These are phyloP conservation scores for Spilogale gracilis DNA, from an alignment of 2,113 vertebrate genomes.

Conservation along the genomic window DNA sequence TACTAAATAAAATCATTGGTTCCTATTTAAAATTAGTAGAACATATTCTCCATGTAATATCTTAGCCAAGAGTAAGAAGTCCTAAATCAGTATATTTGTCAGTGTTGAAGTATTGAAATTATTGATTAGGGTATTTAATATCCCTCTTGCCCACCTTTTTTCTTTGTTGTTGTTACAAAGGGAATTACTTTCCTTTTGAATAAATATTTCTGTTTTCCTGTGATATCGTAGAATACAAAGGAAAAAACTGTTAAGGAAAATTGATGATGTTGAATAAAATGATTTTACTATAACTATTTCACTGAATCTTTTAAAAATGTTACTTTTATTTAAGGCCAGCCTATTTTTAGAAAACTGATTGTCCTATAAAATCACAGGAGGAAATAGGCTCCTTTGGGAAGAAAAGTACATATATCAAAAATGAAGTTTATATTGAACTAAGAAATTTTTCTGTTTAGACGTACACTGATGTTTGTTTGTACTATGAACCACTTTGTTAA, in stretches of 20 bases:
- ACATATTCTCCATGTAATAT: not conserved
- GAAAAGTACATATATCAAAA: not conserved
- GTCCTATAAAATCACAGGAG: slow-evolving; percentile 13
- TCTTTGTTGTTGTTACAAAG: not conserved
- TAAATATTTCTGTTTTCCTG: not conserved
- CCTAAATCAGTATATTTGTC: not conserved
- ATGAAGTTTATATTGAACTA: not conserved
- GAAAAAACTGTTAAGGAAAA: slow-evolving; percentile 37
- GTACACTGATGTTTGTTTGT: not conserved
- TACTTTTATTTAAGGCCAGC: not conserved
- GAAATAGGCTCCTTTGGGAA: slow-evolving; percentile 6
- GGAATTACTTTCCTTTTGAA: slow-evolving; percentile 36
- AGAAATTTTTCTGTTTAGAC: not conserved
- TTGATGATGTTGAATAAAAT: not conserved
- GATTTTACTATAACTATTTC: slow-evolving; percentile 42
- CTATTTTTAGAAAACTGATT: not conserved
- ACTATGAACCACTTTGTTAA: not conserved
- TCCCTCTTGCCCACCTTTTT: rapidly evolving
- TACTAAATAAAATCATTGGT: slow-evolving; percentile 24
- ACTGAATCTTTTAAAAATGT: not conserved
- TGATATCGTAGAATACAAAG: slow-evolving; percentile 38
- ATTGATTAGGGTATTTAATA: not conserved
- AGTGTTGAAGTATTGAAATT: slow-evolving; percentile 16
- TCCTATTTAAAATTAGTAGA: not conserved
- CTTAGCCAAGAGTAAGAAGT: not conserved